These are phyloP conservation scores for Dilophus febrilis DNA, from an alignment of 2,888 invertebrate genomes.

Conservation along the genomic window DNA sequence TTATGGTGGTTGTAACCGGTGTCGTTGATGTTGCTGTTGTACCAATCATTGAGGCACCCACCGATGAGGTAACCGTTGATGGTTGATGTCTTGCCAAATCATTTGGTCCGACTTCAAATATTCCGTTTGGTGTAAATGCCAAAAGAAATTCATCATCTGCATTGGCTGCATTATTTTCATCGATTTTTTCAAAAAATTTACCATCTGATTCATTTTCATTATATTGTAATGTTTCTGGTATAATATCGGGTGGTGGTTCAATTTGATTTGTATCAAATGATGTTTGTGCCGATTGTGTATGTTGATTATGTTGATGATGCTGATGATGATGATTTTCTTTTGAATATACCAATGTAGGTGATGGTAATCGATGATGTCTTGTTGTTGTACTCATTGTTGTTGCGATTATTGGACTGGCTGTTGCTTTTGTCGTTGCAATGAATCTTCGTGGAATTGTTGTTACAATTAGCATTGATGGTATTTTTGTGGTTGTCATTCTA, in stretches of 20 bases:
- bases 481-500: constrained; percentile 13
- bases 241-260: constrained; percentile 27
- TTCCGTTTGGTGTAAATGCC: constrained; percentile 32
- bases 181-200: constrained; percentile 18
- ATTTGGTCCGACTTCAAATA: constrained; percentile 31
- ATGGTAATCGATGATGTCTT: constrained; percentile 10
- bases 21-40: constrained; percentile 32
- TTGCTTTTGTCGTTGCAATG: constrained; percentile 21
- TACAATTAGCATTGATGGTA: neutral
- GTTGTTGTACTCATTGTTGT: constrained; percentile 14
- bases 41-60: constrained; percentile 16
- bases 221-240: constrained; percentile 22
- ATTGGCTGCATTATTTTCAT: constrained; percentile 4
- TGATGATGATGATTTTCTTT: neutral
- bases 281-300: no score
- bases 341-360: neutral
- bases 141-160: constrained; percentile 22
- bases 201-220: constrained; percentile 29
- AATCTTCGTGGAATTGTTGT: constrained; percentile 10
- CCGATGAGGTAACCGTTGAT: constrained; percentile 15
- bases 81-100: constrained; percentile 26
- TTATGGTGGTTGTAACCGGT: constrained; percentile 38
- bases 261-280: constrained; percentile 29
- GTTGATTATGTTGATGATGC: no score
- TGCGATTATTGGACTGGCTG: constrained; percentile 7